Conservation (phyloP, 2,113 vertebrate species). For the Ondatra zibethicus region DNA sequence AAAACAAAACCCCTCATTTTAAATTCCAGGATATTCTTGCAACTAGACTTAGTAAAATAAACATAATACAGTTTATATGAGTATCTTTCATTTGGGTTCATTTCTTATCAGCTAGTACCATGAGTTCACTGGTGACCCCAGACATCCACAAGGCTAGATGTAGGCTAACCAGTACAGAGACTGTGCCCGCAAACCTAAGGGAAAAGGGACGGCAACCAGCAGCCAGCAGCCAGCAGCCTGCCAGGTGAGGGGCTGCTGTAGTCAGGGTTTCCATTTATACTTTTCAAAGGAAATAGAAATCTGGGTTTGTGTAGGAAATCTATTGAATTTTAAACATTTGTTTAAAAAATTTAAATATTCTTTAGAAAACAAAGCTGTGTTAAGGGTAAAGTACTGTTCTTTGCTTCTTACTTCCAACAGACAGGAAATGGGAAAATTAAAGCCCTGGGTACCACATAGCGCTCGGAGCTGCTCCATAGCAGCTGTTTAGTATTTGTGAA, state of each 20-base stretch:
- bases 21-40: slow-evolving; percentile 33
- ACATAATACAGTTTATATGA: background rate
- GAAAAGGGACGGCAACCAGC: background rate
- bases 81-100: background rate
- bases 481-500: background rate
- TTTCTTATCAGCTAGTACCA: background rate
- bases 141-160: background rate
- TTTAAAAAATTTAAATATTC: background rate
- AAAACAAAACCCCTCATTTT: background rate
- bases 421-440: background rate
- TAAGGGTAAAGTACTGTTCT: background rate
- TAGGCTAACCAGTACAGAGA: background rate
- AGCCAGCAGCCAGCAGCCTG: background rate
- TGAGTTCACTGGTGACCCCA: background rate
- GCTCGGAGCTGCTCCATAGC: background rate
- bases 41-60: background rate
- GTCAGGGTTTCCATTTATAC: background rate
- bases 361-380: background rate
- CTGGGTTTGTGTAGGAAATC: background rate
- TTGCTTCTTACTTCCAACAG: background rate
- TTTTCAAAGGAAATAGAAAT: background rate
- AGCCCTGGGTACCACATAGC: background rate
- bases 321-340: background rate
- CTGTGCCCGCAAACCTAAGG: background rate
- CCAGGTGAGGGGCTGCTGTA: rapidly evolving